Evolutionary conservation across 2,797 vertebrate genomes (phyloP).

Genomic region (Arnoldichthys spilopterus): DNA sequence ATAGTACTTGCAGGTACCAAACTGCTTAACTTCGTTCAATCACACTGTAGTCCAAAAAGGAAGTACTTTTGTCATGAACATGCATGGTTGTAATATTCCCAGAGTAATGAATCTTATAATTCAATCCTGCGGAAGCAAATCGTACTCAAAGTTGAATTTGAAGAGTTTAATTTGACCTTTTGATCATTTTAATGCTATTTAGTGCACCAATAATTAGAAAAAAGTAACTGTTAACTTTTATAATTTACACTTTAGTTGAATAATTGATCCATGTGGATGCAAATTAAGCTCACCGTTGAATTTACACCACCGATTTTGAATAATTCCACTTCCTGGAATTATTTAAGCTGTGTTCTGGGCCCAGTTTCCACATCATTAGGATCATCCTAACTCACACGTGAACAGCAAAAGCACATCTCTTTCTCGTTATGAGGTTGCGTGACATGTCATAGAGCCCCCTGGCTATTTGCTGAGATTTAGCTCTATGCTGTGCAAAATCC

Average conservation of each 20-base stretch:
- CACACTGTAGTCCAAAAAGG: no score
- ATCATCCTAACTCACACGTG: not conserved
- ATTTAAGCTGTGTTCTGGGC: not conserved
- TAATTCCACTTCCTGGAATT: conserved; percentile 1
- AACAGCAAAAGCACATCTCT: not conserved
- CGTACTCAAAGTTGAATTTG: not conserved
- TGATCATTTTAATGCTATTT: not conserved
- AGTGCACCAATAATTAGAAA: not conserved
- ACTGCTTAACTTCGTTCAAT: no score
- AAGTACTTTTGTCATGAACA: no score
- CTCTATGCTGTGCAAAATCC: not conserved
- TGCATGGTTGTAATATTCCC: no score
- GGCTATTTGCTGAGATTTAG: conserved; percentile 21
- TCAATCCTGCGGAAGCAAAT: no score
- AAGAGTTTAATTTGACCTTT: not conserved
- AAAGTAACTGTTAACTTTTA: not conserved
- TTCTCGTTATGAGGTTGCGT: not conserved
- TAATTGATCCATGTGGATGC: not conserved
- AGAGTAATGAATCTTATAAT: no score
- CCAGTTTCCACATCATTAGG: not conserved
- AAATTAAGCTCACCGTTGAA: not conserved
- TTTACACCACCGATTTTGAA: conserved; percentile 3
- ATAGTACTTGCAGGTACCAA: no score
- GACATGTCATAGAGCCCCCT: not conserved
- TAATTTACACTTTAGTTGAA: not conserved